Base-by-base conservation (phyloP, 2,888 invertebrate genomes). In the Ceraclea dissimilis region DNA sequence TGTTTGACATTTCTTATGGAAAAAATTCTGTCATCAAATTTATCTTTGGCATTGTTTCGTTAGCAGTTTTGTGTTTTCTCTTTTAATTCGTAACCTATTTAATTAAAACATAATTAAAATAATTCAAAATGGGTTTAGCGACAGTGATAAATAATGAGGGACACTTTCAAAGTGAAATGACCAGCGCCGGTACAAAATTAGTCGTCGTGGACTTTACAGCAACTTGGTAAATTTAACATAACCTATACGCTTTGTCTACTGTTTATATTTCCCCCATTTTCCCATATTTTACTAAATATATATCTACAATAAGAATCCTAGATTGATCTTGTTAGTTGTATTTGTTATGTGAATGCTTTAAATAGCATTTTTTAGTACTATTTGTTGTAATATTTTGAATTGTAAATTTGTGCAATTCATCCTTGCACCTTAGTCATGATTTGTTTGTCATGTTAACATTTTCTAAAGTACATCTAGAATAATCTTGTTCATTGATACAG, bases 131-230 rank as follows among this genome's bases (percentile, higher is more conserved):
- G 82, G 79, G 80, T 61, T 67, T 77, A 63, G 83, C 86, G 59
- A 81, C 81, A 60, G 75, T 81, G 59, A 82, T 89, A 65, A 82
- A 82, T 64, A 85, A 86, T 66, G 90, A 91, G 71, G 76, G 83
- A 21, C 90, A 94, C 71, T 94, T 94, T 69, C 88, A 89, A 68
- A 74, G 83, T 4, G 92, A 94, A 78, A 78, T 96, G 71, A 75
- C 83, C n/a, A 84, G 80, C 64, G 93, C 94, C 13, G 90, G 92
- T 11, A 82, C 86, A 2, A 92, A 91, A 70, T 78, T 97, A 46
- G 93, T 96, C 47, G 90, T 97, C 47, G 95, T 90, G 5, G 96
- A 97, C 74, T 97, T 93, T 70, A 94, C 92, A 62, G 96, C 96
- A 53, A 87, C 86, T 66, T 96, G 96, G 96, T 93, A 72, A 79